These are phyloP conservation scores for Oryzias celebensis DNA, from an alignment of 2,113 vertebrate genomes.

Conservation along the genomic window DNA sequence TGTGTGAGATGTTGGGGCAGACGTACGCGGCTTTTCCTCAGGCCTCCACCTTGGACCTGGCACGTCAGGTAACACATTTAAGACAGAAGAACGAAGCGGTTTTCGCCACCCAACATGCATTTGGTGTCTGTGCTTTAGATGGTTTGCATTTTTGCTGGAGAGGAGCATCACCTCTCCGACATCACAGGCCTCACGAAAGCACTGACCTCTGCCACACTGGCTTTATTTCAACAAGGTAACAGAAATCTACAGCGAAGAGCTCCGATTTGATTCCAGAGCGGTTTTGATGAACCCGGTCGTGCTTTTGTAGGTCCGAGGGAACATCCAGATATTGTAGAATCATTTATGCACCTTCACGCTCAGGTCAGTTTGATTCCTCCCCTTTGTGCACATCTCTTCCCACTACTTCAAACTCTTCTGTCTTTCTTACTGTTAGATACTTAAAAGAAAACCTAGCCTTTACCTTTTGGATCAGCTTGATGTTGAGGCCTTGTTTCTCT, in stretches of 20 bases:
- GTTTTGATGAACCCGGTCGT: conserved; percentile 42
- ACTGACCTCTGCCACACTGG: conserved; percentile 88
- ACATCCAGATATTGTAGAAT: conserved; percentile 98
- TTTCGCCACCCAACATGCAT: not conserved
- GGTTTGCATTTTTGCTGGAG: conserved; percentile 93
- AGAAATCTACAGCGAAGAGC: not conserved
- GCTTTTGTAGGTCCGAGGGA: conserved; percentile 88
- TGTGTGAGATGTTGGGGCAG: conserved; percentile 94
- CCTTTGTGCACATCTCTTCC: conserved; percentile 66
- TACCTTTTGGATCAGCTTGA: conserved; percentile 89
- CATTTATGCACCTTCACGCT: conserved; percentile 98
- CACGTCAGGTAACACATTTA: conserved; percentile 82
- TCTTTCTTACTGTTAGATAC: conserved; percentile 73
- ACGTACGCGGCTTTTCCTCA: conserved; percentile 93
- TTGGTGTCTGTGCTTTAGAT: conserved; percentile 73
- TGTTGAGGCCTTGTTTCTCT: conserved; percentile 91
- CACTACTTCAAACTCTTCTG: not conserved
- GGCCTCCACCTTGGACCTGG: conserved; percentile 91
- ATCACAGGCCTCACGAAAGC: conserved; percentile 87
- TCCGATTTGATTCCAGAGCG: not conserved
- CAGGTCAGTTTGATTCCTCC: conserved; percentile 84
- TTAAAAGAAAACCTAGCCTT: conserved; percentile 91
- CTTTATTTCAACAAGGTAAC: conserved; percentile 92
- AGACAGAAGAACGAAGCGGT: not conserved
- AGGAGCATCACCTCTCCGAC: conserved; percentile 84